These are phyloP conservation scores for Scaptomyza flava DNA, from an alignment of 2,888 invertebrate genomes.

Conservation along the genomic window DNA sequence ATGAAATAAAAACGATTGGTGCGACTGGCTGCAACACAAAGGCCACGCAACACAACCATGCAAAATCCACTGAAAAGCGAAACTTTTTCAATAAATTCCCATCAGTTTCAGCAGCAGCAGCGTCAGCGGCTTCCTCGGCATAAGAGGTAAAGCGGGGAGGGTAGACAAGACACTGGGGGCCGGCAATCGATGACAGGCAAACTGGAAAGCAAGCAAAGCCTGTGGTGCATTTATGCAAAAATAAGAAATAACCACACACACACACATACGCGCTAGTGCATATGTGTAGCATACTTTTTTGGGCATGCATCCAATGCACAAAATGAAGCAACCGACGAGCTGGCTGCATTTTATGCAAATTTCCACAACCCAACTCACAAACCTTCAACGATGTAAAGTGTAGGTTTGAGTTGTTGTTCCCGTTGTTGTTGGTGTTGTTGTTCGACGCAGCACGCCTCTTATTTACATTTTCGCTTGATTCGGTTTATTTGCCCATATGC, in stretches of 20 bases:
- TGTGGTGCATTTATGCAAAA: slow-evolving; percentile 80
- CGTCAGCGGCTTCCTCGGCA: slow-evolving; percentile 25
- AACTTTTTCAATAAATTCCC: slow-evolving; percentile 80
- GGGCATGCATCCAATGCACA: slow-evolving; percentile 67
- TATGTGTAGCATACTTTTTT: slow-evolving; percentile 67
- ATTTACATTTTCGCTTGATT: slow-evolving; percentile 80
- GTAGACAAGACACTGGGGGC: slow-evolving; percentile 64
- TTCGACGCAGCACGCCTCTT: slow-evolving; percentile 54
- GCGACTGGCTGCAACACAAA: slow-evolving; percentile 63
- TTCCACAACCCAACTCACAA: slow-evolving; percentile 16
- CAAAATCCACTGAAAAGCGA: slow-evolving; percentile 67
- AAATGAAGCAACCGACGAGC: slow-evolving; percentile 59
- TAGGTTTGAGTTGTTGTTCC: slow-evolving; percentile 32
- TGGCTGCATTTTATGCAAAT: slow-evolving; percentile 74
- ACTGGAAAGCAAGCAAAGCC: slow-evolving; percentile 73
- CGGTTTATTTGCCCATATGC: slow-evolving; percentile 73
- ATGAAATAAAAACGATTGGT: slow-evolving; percentile 74
- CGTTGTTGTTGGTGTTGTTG: slow-evolving; percentile 19
- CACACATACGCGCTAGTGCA: slow-evolving; percentile 1
- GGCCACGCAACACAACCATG: slow-evolving; percentile 53
- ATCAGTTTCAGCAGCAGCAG: slow-evolving; percentile 63
- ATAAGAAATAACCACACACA: slow-evolving; percentile 73
- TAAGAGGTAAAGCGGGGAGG: not conserved
- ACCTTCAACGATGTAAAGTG: slow-evolving; percentile 53
- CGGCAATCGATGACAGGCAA: slow-evolving; percentile 76